These are phyloP conservation scores for Platysternon megacephalum DNA, from an alignment of 2,113 vertebrate species.

Conservation along the genomic window DNA sequence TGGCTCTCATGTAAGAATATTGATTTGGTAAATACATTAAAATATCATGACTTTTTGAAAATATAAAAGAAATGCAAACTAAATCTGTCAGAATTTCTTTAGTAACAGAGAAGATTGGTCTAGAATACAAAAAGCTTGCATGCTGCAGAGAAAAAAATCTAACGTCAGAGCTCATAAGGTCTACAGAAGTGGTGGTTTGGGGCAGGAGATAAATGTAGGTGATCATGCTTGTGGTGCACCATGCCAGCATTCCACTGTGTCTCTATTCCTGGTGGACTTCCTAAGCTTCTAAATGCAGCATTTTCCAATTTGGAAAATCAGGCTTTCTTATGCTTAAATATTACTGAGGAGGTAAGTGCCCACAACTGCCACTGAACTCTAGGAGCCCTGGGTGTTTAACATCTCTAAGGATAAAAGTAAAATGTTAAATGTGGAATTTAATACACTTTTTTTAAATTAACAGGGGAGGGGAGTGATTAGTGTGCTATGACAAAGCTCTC, in stretches of 20 bases:
- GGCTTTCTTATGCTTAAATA: background rate
- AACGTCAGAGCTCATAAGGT: background rate
- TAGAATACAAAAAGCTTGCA: background rate
- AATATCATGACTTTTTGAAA: background rate
- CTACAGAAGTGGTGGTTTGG: background rate
- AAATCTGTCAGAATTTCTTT: background rate
- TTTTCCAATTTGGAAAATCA: constrained; percentile 14
- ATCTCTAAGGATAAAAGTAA: background rate
- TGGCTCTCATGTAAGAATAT: background rate
- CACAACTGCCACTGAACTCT: background rate
- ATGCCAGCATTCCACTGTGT: background rate
- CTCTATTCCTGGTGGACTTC: constrained; percentile 20
- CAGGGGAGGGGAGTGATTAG: background rate
- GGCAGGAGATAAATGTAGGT: background rate
- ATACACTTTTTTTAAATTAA: background rate
- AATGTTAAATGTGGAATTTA: background rate
- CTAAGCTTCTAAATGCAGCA: background rate
- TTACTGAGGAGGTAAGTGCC: background rate
- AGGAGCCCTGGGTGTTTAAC: background rate
- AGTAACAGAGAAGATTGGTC: background rate
- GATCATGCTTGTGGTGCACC: background rate
- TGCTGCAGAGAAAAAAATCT: too few relatives aligned
- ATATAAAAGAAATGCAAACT: background rate
- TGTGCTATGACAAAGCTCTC: background rate
- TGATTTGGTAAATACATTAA: background rate